phyloP scores from a whole-genome alignment of 2,113 vertebrate genomes.

The Coracopsis vasa region DNA sequence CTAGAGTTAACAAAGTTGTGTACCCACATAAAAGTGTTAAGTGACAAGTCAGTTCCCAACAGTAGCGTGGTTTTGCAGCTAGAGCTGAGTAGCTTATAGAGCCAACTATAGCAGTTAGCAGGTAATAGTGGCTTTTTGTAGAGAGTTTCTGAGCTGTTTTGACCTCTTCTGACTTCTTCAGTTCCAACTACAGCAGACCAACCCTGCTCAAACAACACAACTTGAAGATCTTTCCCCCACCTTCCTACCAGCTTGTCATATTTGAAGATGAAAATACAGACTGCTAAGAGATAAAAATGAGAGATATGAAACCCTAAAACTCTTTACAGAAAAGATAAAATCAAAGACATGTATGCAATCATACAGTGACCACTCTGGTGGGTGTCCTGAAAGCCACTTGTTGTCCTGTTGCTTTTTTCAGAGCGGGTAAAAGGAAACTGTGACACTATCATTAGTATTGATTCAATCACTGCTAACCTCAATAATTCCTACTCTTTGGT shows the following conservation, averaged over 20 bases:
- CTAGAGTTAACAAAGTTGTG: not conserved
- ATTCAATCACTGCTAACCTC: not conserved
- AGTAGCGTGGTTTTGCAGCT: not conserved
- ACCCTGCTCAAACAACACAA: not conserved
- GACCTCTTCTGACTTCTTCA: not conserved
- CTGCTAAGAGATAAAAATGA: not conserved
- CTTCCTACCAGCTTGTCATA: not conserved
- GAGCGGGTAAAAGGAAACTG: not conserved
- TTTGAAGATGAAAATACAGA: not conserved
- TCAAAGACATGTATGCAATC: not conserved
- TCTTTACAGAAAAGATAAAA: not conserved
- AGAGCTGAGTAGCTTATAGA: not conserved
- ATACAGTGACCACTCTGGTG: not conserved
- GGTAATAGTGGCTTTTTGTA: not conserved
- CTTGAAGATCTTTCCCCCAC: not conserved
- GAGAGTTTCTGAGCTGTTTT: not conserved
- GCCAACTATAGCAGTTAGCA: not conserved
- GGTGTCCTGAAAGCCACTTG: not conserved
- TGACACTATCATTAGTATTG: not conserved
- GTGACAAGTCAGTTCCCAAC: not conserved
- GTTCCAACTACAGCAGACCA: not conserved
- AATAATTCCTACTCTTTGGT: not conserved
- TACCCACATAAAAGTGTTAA: not conserved
- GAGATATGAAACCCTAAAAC: not conserved
- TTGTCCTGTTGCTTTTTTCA: not conserved